phyloP scores from a whole-genome alignment of 2,113 vertebrate genomes.

The Willisornis vidua region DNA sequence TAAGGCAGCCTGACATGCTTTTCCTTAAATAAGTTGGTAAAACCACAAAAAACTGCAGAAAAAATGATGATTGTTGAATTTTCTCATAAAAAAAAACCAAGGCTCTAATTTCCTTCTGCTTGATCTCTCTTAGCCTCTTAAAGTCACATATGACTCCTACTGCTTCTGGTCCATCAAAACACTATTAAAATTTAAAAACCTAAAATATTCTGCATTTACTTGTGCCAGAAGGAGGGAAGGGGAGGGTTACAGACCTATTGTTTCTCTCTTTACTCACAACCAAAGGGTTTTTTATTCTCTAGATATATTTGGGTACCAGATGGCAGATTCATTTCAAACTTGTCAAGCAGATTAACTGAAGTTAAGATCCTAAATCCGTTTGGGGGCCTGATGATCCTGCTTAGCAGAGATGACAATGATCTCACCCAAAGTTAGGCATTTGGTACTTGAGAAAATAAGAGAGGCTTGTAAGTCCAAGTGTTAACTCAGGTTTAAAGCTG shows the following conservation, averaged over 20 bases:
- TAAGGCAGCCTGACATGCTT: not conserved
- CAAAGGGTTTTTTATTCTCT: constrained; percentile 8
- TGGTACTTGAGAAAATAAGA: not conserved
- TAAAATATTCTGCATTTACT: not conserved
- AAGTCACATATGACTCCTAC: not conserved
- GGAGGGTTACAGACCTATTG: not conserved
- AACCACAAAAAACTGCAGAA: not conserved
- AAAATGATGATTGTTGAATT: not conserved
- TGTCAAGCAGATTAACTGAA: constrained; percentile 34
- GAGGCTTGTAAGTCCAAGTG: not conserved
- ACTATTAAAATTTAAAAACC: not conserved
- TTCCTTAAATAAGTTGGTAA: not conserved
- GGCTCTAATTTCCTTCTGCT: not conserved
- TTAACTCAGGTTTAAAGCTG: not conserved
- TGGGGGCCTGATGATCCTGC: not conserved
- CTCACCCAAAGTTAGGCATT: not conserved
- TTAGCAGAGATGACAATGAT: not conserved
- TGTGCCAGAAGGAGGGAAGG: not conserved
- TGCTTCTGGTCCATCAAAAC: not conserved
- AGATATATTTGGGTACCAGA: constrained; percentile 15
- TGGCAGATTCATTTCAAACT: constrained; percentile 7
- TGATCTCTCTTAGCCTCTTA: not conserved
- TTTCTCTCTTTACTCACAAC: not conserved
- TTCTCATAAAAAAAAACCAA: not conserved
- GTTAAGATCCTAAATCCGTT: not conserved